Conservation (phyloP, 2,797 vertebrate species). For the Gila robusta region DNA sequence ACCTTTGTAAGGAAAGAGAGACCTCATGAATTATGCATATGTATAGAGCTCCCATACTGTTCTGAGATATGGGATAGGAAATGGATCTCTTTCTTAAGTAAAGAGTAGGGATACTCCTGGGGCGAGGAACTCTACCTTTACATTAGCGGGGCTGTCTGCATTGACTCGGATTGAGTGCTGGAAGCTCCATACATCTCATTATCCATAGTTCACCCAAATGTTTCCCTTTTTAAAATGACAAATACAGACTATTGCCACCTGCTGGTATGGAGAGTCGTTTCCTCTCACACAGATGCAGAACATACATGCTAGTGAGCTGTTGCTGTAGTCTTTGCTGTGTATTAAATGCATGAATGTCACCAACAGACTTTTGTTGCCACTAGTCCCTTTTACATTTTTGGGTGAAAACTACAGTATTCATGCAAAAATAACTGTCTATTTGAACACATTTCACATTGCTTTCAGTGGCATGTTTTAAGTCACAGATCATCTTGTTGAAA, state of each 20-base stretch:
- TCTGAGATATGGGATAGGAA: conserved; percentile 55
- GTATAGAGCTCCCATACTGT: conserved; percentile 32
- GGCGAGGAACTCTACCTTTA: conserved; percentile 27
- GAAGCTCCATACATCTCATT: background rate
- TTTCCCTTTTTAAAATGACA: background rate
- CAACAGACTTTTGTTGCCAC: background rate
- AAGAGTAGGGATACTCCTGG: conserved; percentile 55
- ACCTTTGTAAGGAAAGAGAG: conserved; percentile 49
- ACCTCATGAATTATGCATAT: conserved; percentile 59
- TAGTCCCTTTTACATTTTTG: background rate
- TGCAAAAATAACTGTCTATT: background rate
- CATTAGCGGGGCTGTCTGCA: conserved; percentile 20
- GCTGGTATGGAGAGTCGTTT: background rate
- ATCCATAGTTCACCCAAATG: background rate
- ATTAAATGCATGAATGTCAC: background rate
- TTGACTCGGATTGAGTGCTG: conserved; percentile 24
- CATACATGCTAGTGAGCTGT: background rate
- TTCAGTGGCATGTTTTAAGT: background rate
- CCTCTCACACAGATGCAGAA: background rate
- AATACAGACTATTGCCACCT: background rate
- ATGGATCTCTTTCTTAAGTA: conserved; percentile 62
- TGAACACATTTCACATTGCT: background rate
- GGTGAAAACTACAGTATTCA: background rate
- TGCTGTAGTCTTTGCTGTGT: background rate
- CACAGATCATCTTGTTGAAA: conserved; percentile 1